Conservation (phyloP, 2,888 invertebrate genomes). For the Antheraea assamensis region DNA sequence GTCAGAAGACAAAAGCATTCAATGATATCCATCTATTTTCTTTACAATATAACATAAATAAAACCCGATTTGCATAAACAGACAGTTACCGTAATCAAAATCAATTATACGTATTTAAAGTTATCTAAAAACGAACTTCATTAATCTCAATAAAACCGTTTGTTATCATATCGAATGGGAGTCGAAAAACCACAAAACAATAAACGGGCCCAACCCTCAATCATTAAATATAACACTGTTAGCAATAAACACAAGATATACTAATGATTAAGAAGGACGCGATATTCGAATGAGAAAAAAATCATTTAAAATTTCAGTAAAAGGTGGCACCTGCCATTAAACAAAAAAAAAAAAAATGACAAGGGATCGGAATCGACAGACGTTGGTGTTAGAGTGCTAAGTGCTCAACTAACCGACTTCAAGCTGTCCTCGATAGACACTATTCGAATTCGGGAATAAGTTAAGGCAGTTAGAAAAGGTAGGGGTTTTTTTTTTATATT, state of each 20-base stretch:
- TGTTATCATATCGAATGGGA: neutral
- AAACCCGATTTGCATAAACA: neutral
- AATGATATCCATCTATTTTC: neutral
- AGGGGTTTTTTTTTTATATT: too few species aligned
- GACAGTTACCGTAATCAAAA: neutral
- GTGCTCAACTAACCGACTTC: neutral
- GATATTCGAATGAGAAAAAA: slow-evolving; percentile 1
- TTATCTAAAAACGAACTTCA: slow-evolving; percentile 12
- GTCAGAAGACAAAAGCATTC: neutral
- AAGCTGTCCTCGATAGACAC: neutral
- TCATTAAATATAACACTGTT: slow-evolving; percentile 7
- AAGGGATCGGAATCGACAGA: neutral
- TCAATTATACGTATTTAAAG: slow-evolving; percentile 6
- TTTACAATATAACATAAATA: neutral
- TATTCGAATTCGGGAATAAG: neutral
- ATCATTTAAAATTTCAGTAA: neutral
- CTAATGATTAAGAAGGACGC: slow-evolving; percentile 6
- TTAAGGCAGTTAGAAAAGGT: neutral
- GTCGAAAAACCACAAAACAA: slow-evolving; percentile 10
- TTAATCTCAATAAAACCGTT: slow-evolving; percentile 13
- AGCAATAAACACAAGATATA: slow-evolving; percentile 6
- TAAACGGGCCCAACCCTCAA: slow-evolving; percentile 3
- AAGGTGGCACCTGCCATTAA: slow-evolving; percentile 4
- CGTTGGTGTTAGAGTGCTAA: slow-evolving; percentile 11
- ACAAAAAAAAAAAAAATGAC: slow-evolving; percentile 10